Evolutionary conservation across 92 coral and sea anemone species (phyloP).

Genomic region (Virgularia gustaviana): DNA sequence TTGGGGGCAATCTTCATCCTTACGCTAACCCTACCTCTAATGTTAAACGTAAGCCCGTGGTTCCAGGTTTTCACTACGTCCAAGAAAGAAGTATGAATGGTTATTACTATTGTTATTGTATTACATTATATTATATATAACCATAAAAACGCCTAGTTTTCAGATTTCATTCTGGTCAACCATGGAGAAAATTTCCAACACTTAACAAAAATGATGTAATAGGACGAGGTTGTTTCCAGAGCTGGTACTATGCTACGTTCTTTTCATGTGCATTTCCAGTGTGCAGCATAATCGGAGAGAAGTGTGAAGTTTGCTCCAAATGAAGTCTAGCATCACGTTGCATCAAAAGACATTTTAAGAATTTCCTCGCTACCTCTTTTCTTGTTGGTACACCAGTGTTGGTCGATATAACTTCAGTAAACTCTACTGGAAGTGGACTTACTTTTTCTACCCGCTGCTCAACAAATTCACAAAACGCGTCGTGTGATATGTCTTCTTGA

Average conservation of each 20-base stretch:
- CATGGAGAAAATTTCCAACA: too few species aligned
- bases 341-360: slow-evolving; percentile 29
- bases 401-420: not conserved
- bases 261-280: not conserved
- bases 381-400: not conserved
- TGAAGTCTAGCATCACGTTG: slow-evolving; percentile 27
- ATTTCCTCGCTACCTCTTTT: slow-evolving; percentile 19
- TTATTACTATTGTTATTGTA: too few species aligned
- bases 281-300: not conserved
- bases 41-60: too few species aligned
- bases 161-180: too few species aligned
- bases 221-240: not conserved
- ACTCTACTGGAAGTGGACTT: not conserved
- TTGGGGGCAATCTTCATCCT: too few species aligned
- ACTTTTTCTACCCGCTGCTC: slow-evolving; percentile 7
- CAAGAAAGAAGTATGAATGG: too few species aligned
- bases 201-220: too few species aligned
- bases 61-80: too few species aligned
- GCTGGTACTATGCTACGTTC: not conserved
- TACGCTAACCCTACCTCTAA: too few species aligned
- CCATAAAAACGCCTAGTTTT: too few species aligned
- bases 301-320: not conserved
- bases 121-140: too few species aligned
- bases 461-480: slow-evolving; percentile 3
- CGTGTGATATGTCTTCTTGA: slow-evolving; percentile 28